Evolutionary conservation across 2,888 invertebrate species (phyloP), one percentile per base, ranked within the genome.

Genomic region (Tetrapedia diversipes): DNA sequence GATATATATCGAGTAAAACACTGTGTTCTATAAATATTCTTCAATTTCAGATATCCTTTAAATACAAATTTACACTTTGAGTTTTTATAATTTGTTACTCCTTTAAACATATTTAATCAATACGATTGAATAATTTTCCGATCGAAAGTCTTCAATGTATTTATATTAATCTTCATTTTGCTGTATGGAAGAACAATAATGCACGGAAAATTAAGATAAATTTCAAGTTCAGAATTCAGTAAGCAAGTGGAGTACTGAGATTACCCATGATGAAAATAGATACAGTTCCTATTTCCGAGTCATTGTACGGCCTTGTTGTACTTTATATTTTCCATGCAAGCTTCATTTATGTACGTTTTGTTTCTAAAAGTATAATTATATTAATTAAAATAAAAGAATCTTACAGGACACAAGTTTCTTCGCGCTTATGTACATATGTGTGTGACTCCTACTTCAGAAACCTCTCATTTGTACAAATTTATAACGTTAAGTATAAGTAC

Each of bases 81-180:
- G 45, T n/a, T 57, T 34, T 22, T 27, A 37, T 24, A 22, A 37
- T 22, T 29, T 19, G 14, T 22, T 1, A 16, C 14, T 3, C 24
- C 45, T 32, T 32, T 24, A 29, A 34, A 34, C 41, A 37, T 51
- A 49, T 27, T 49, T 59, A 41, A 47, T 37, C 54, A 57, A 2
- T 11, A 8, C n/a, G 61, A 69, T 70, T 61, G 43, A 47, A 51
- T 49, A 66, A 61, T 32, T 39, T 65, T 56, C 29, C 27, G 77
- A 79, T 79, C 71, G 60, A 56, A 14, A 24, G 8, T 14, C 7
- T 24, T 29, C 4, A 8, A 16, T 49, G 4, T 10, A 49, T 49
- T 16, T 7, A 49, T 27, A 27, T 27, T 49, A 16, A 27, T 51
- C 0, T 51, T 27, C 8, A 27, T n/a, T 10, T 27, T n/a, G n/a